Conservation (phyloP, 2,888 invertebrate genomes). For the Idaea straminata region DNA sequence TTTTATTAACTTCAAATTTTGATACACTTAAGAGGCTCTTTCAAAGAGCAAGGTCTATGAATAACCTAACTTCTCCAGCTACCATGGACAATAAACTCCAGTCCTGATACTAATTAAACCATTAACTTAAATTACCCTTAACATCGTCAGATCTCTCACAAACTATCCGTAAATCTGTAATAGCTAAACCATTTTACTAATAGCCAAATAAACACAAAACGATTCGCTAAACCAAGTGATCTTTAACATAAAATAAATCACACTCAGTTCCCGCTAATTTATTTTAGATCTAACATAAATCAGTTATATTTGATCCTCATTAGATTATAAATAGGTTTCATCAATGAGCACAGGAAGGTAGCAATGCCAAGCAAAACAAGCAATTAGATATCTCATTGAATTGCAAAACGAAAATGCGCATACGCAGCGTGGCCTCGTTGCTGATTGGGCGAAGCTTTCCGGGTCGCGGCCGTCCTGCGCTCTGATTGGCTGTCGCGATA, state of each 20-base stretch:
- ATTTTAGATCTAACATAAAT: constrained; percentile 27
- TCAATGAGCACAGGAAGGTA: constrained; percentile 37
- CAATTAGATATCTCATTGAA: constrained; percentile 65
- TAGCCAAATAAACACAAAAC: constrained; percentile 13
- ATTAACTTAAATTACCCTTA: background rate
- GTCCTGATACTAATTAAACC: constrained; percentile 26
- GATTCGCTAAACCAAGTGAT: constrained; percentile 35
- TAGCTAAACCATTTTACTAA: constrained; percentile 10
- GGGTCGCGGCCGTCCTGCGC: constrained; percentile 38
- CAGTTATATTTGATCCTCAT: constrained; percentile 27
- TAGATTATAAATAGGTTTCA: constrained; percentile 35
- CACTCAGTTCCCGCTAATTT: constrained; percentile 34
- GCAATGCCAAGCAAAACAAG: constrained; percentile 59
- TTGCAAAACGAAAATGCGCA: constrained; percentile 69
- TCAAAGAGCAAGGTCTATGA: background rate
- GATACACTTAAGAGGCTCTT: no score
- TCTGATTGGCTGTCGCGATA: constrained; percentile 48
- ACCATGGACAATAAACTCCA: constrained; percentile 3
- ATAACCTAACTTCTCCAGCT: background rate
- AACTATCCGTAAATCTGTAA: background rate
- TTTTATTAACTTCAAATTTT: no score
- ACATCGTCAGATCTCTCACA: background rate
- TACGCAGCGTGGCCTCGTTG: constrained; percentile 44
- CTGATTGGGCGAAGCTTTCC: constrained; percentile 51
- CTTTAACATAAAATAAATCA: constrained; percentile 49